Percentiles rank a stretch among this genome's conserved stretches.
phyloP scores from a whole-genome alignment of 2,113 vertebrate genomes.

The Pedionomus torquatus region DNA sequence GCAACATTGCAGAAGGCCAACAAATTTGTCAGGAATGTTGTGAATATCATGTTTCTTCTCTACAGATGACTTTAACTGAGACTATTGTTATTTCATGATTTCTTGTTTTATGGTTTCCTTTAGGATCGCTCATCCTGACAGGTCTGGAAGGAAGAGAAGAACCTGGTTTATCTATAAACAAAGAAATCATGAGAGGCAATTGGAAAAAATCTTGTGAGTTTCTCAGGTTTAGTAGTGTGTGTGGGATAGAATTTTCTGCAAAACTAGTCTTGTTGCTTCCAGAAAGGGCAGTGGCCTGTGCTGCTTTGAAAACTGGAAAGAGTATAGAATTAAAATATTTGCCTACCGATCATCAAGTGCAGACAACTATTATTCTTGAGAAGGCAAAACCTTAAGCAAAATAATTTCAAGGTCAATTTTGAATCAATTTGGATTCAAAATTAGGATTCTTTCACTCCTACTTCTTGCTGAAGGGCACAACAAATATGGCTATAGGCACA shows the following conservation, averaged over 20 bases:
- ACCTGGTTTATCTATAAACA: not conserved
- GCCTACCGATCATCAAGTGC: not conserved
- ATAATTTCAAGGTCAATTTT: slow-evolving; percentile 1
- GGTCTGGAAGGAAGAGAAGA: not conserved
- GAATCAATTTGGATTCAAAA: not conserved
- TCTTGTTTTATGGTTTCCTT: not conserved
- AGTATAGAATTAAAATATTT: not conserved
- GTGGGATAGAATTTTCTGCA: not conserved
- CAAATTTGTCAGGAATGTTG: not conserved
- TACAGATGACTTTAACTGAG: slow-evolving; percentile 10
- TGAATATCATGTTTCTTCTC: slow-evolving; percentile 16
- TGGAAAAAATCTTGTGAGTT: not conserved
- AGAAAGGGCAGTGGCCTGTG: not conserved
- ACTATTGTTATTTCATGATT: not conserved
- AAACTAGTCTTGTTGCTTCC: not conserved
- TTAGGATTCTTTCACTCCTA: not conserved
- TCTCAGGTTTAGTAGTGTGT: not conserved
- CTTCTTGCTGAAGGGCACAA: not conserved
- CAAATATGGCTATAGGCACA: not conserved
- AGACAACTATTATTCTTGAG: not conserved
- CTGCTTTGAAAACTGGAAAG: not conserved
- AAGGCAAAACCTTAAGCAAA: not conserved
- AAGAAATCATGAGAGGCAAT: not conserved
- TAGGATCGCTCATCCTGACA: not conserved
- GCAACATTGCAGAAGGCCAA: too few relatives aligned